Evolutionary conservation across 2,113 vertebrate genomes (phyloP).

Genomic region (Colaptes auratus): DNA sequence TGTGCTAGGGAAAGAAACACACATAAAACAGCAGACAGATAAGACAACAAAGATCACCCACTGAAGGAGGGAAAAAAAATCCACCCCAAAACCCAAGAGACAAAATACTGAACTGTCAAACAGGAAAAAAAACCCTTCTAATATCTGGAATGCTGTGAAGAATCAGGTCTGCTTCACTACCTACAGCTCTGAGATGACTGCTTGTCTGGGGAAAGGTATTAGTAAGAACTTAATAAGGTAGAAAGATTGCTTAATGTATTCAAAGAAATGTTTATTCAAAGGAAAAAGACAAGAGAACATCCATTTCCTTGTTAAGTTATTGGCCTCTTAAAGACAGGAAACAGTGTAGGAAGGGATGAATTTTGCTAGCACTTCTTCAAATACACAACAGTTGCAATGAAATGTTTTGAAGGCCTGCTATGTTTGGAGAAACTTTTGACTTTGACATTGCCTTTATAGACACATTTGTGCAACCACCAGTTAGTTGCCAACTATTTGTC

Average conservation of each 20-base stretch:
- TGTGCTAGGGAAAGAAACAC: background rate
- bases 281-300: conserved; percentile 12
- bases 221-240: background rate
- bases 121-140: background rate
- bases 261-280: conserved; percentile 25
- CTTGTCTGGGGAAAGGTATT: background rate
- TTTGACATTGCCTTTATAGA: background rate
- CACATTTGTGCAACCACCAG: background rate
- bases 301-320: background rate
- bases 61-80: background rate
- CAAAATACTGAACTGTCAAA: background rate
- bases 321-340: background rate
- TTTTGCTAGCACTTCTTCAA: background rate
- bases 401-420: background rate
- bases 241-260: background rate
- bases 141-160: background rate
- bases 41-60: background rate
- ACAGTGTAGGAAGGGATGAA: background rate
- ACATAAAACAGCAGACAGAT: background rate
- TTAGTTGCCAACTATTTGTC: background rate
- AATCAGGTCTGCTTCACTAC: background rate
- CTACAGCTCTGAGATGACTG: background rate
- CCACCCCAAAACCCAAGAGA: background rate
- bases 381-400: background rate
- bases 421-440: background rate